phyloP scores from a whole-genome alignment of 2,113 vertebrate genomes.

The Vidua macroura region DNA sequence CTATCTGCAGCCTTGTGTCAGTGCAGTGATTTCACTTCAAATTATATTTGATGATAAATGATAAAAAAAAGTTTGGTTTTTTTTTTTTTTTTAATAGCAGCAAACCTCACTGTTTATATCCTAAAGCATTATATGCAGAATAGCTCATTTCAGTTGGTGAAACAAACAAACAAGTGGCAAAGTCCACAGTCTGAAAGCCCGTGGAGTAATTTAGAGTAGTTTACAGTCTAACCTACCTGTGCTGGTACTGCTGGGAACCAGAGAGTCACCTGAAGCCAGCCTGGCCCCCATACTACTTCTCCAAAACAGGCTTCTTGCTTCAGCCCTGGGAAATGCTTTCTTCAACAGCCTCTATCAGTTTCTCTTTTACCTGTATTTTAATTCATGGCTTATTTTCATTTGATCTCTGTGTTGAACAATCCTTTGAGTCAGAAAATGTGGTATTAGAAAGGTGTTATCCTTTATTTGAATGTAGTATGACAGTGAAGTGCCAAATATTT shows the following conservation, averaged over 20 bases:
- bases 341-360: neutral
- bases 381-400: neutral
- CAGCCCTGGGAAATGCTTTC: fast-evolving
- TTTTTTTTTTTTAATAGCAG: neutral
- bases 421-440: neutral
- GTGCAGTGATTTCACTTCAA: neutral
- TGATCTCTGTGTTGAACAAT: neutral
- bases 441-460: neutral
- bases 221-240: neutral
- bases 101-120: neutral
- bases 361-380: neutral
- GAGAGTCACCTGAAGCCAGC: neutral
- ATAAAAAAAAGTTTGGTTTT: too few species aligned
- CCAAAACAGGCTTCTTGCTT: neutral
- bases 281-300: neutral
- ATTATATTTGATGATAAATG: too few species aligned
- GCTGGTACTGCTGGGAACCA: neutral
- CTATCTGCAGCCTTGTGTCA: neutral
- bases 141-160: neutral
- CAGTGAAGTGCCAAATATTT: neutral
- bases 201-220: neutral
- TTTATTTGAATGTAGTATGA: neutral
- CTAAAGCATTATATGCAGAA: neutral
- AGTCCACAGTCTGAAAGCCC: neutral
- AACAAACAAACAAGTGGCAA: neutral